Evolutionary conservation across 2,888 invertebrate genomes (phyloP), one percentile per base, ranked within the genome.

Genomic region (Phlogophora meticulosa): DNA sequence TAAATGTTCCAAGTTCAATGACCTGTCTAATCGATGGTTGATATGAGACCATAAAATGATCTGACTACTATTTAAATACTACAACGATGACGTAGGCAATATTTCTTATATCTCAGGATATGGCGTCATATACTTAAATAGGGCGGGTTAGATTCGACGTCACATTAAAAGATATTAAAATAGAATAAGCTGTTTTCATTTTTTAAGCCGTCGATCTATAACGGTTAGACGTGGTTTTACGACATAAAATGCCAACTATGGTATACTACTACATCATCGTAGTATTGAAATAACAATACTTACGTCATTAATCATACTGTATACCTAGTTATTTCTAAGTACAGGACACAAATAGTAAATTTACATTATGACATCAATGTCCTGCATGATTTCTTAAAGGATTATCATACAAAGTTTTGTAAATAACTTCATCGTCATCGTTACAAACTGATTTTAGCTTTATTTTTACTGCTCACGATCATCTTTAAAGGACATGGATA

Each of bases 1-100:
- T 78, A 83, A 81, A 79, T 78, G 80, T 75, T 75, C 72, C 58
- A 51, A 80, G 87, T 85, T 88, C 79, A 85, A 80, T 78, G 78
- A 86, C 84, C 88, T 78, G 38, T 64, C 72, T 72, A 82, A 79
- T 85, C 77, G 82, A 85, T 76, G 52, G 53, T 78, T 75, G 53
- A 78, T 58, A 71, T 69, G 65, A 73, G 52, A 72, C 48, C 55
- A 81, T 70, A 20, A 53, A 78, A 73, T 75, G 72, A 74, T 73
- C 69, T 40, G 65, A 17, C 43, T 57, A 52, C 22, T 60, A 70
- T 66, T 57, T 70, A 55, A 59, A 59, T 62, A 61, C 48, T 46
- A 63, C 72, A 78, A 75, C 48, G 49, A 63, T 72, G 78, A 78
- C 69, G 67, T 81, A 40, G 58, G 22, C 62, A 48, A 59, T 68